Conservation (phyloP, 2,888 invertebrate species). For the Saturnia pavonia region DNA sequence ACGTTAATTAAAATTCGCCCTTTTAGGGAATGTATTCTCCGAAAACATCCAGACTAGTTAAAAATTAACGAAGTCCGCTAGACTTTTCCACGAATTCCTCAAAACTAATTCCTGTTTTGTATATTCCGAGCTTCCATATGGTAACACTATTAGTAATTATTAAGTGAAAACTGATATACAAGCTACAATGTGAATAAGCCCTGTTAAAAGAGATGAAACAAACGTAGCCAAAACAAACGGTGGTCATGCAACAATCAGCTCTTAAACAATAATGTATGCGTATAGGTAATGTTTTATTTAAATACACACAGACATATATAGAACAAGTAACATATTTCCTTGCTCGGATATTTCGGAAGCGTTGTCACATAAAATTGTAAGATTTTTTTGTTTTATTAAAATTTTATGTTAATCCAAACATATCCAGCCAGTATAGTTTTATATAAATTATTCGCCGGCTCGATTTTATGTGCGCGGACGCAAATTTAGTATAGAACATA, state of each 20-base stretch:
- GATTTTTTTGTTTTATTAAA: conserved; percentile 54
- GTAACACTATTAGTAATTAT: too few species aligned
- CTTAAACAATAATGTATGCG: not conserved
- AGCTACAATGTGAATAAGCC: not conserved
- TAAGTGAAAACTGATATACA: too few species aligned
- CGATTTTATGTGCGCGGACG: conserved; percentile 58
- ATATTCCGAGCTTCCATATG: too few species aligned
- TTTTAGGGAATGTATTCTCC: too few species aligned
- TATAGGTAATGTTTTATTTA: not conserved
- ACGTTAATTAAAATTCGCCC: too few species aligned
- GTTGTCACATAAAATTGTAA: conserved; percentile 65
- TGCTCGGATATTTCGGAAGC: conserved; percentile 52
- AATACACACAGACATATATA: not conserved
- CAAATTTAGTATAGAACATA: conserved; percentile 54
- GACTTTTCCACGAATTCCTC: too few species aligned
- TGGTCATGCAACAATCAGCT: not conserved
- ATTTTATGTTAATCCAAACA: conserved; percentile 71
- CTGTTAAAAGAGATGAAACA: not conserved
- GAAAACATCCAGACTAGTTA: too few species aligned
- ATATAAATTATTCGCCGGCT: conserved; percentile 21
- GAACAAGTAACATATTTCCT: conserved; percentile 40
- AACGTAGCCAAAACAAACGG: not conserved
- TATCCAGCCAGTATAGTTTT: conserved; percentile 46
- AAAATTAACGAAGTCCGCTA: too few species aligned
- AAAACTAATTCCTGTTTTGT: too few species aligned